phyloP scores from a whole-genome alignment of 2,113 vertebrate genomes.

The Entomyzon cyanotis region DNA sequence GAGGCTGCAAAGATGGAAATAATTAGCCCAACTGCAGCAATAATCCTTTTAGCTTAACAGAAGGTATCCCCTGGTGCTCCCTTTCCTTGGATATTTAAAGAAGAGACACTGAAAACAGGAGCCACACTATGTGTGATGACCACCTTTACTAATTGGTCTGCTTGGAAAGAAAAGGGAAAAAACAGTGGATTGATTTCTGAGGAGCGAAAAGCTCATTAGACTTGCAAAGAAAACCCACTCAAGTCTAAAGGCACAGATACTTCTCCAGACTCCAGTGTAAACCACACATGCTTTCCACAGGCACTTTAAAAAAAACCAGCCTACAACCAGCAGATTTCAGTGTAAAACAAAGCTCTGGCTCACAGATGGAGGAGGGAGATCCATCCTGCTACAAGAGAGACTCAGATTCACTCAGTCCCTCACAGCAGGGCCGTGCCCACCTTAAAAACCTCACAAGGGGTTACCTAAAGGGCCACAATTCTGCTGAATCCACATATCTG shows the following conservation, averaged over 20 bases:
- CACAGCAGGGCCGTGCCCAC: neutral
- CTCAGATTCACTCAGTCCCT: neutral
- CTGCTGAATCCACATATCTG: neutral
- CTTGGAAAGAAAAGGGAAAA: neutral
- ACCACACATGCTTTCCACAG: neutral
- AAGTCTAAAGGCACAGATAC: neutral
- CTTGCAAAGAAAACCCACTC: slow-evolving; percentile 36
- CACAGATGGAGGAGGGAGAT: neutral
- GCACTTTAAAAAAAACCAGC: neutral
- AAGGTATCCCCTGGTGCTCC: neutral
- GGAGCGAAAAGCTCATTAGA: neutral
- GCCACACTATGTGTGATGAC: neutral
- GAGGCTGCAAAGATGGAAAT: slow-evolving; percentile 6
- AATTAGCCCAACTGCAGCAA: neutral
- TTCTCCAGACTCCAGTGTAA: neutral
- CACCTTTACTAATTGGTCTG: neutral
- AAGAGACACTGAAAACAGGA: neutral
- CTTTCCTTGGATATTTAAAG: neutral
- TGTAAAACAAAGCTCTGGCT: neutral
- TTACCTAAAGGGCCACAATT: neutral
- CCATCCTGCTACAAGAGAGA: neutral
- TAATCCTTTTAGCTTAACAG: slow-evolving; percentile 4
- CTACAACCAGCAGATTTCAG: neutral
- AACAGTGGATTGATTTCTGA: neutral
- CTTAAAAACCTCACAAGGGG: neutral